Conservation (phyloP, 2,888 invertebrate genomes). For the Orgyia antiqua region DNA sequence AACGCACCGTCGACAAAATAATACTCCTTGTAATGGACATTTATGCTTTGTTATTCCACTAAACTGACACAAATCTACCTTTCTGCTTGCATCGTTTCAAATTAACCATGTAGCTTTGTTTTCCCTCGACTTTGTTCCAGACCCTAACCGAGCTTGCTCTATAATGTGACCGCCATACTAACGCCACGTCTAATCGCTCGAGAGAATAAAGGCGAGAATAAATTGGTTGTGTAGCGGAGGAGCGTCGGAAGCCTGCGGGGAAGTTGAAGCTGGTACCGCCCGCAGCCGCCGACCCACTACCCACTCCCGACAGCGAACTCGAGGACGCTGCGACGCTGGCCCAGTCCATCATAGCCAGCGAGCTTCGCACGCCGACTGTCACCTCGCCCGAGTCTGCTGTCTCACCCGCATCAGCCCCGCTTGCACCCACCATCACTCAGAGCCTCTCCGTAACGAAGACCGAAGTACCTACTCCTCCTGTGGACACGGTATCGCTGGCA, state of each 20-base stretch:
- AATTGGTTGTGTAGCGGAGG: slow-evolving; percentile 75
- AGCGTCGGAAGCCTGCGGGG: slow-evolving; percentile 67
- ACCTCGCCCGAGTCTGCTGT: slow-evolving; percentile 45
- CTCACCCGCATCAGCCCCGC: slow-evolving; percentile 29
- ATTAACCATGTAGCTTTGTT: slow-evolving; percentile 71
- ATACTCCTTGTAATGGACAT: slow-evolving; percentile 67
- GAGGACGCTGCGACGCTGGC: slow-evolving; percentile 72
- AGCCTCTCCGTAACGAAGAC: slow-evolving; percentile 54
- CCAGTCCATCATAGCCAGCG: slow-evolving; percentile 68
- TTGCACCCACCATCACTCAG: slow-evolving; percentile 16
- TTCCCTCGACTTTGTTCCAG: slow-evolving; percentile 78
- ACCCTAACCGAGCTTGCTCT: slow-evolving; percentile 79
- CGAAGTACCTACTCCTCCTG: slow-evolving; percentile 70
- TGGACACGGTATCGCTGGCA: slow-evolving; percentile 69
- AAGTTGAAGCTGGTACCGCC: slow-evolving; percentile 65
- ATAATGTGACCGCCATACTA: slow-evolving; percentile 78
- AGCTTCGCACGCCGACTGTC: slow-evolving; percentile 53
- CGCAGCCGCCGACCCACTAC: slow-evolving; percentile 53
- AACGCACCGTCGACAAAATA: slow-evolving; percentile 40
- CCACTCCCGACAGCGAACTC: slow-evolving; percentile 71
- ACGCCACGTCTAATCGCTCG: slow-evolving; percentile 71
- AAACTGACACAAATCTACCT: slow-evolving; percentile 57
- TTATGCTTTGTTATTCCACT: slow-evolving; percentile 48
- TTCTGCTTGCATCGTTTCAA: slow-evolving; percentile 69
- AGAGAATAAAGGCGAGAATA: slow-evolving; percentile 69